These are phyloP conservation scores for Synergus laeviventris DNA, from an alignment of 2,888 invertebrate genomes.

Conservation along the genomic window DNA sequence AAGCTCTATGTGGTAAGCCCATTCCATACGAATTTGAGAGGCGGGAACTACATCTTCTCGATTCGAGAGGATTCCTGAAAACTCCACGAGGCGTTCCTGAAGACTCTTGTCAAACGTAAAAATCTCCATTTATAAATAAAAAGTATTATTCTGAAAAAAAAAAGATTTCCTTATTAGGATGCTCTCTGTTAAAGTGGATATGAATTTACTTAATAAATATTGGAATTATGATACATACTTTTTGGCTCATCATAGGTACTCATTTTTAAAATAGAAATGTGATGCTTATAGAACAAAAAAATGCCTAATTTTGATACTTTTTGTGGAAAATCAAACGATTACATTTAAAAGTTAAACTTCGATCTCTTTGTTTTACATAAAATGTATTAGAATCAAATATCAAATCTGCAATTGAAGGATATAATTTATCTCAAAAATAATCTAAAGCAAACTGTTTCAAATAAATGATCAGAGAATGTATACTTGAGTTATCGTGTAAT, in stretches of 20 bases:
- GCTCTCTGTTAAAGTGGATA: background rate
- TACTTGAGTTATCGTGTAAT: background rate
- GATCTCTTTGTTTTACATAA: too few species aligned
- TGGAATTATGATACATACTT: too few species aligned
- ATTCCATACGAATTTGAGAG: slow-evolving; percentile 78
- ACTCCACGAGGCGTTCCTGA: slow-evolving; percentile 78
- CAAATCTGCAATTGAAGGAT: too few species aligned
- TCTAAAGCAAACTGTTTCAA: background rate
- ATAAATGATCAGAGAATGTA: too few species aligned
- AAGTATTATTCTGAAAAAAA: background rate
- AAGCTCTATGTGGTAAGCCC: slow-evolving; percentile 79
- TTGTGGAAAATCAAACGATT: too few species aligned
- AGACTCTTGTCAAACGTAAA: slow-evolving; percentile 80
- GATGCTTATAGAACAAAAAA: too few species aligned
- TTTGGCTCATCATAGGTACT: too few species aligned
- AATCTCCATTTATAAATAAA: slow-evolving; percentile 77
- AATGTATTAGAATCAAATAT: too few species aligned
- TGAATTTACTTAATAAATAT: too few species aligned
- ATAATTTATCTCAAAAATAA: background rate
- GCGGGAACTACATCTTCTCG: slow-evolving; percentile 75
- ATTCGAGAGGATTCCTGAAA: slow-evolving; percentile 77
- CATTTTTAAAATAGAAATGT: too few species aligned
- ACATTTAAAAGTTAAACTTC: too few species aligned
- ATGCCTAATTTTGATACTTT: too few species aligned
- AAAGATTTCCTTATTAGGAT: background rate